These are phyloP conservation scores for Paradoxurus hermaphroditus DNA, from an alignment of 2,113 vertebrate species.

Conservation along the genomic window DNA sequence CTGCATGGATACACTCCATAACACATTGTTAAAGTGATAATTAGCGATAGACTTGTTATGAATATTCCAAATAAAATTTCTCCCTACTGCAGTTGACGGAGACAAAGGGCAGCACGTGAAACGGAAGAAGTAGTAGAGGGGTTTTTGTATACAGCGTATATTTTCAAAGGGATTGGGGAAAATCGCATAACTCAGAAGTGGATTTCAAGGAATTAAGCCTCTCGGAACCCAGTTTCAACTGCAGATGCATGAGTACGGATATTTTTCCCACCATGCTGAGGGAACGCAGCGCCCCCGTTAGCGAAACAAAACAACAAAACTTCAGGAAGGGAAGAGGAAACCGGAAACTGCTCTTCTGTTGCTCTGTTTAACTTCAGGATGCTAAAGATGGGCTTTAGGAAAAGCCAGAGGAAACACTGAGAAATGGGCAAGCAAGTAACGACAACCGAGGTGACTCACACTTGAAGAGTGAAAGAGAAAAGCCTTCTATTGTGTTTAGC, in stretches of 20 bases:
- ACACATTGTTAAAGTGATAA: constrained; percentile 75
- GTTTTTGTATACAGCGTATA: neutral
- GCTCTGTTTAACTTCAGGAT: neutral
- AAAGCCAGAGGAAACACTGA: neutral
- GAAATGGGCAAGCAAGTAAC: neutral
- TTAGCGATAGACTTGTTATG: constrained; percentile 68
- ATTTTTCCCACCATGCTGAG: neutral
- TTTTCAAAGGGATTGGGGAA: neutral
- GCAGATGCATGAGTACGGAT: accelerated
- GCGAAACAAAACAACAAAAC: neutral
- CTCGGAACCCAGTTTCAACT: neutral
- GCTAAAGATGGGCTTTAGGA: neutral
- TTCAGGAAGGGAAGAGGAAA: neutral
- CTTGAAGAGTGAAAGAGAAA: neutral
- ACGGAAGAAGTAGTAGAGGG: constrained; percentile 40
- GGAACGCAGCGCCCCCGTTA: neutral
- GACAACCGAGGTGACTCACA: neutral
- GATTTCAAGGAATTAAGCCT: neutral
- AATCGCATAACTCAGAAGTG: neutral
- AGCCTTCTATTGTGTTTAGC: neutral
- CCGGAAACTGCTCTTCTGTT: neutral
- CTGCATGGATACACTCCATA: constrained; percentile 58
- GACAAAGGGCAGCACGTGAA: constrained; percentile 65
- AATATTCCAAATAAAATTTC: constrained; percentile 75
- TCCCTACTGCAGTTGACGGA: constrained; percentile 66